A percentile compares a stretch with the other conserved stretches of the same genome.
These are phyloP conservation scores for Strix occidentalis DNA, from an alignment of 2,797 vertebrate genomes.

Conservation along the genomic window DNA sequence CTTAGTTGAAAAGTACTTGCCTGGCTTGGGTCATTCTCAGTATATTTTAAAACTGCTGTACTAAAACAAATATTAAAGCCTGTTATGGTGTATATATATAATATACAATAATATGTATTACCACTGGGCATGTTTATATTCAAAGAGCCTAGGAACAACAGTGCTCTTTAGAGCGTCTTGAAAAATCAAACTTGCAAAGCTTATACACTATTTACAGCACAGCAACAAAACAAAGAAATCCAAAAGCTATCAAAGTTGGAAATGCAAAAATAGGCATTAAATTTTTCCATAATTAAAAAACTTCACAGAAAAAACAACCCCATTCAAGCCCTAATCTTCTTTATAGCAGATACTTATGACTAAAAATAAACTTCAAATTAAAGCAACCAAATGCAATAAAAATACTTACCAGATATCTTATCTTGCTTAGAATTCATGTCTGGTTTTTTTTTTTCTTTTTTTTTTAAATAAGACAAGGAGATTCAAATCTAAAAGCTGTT, in stretches of 20 bases:
- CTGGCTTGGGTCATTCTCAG: background rate
- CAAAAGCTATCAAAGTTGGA: constrained; percentile 17
- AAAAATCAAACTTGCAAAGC: constrained; percentile 66
- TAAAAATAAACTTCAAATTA: background rate
- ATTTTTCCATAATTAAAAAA: constrained; percentile 9
- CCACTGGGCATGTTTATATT: background rate
- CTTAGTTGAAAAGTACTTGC: background rate
- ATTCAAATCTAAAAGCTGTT: constrained; percentile 33
- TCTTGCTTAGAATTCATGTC: constrained; percentile 8
- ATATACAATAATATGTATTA: background rate
- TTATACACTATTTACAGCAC: constrained; percentile 56
- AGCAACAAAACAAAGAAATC: constrained; percentile 60
- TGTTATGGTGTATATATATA: background rate
- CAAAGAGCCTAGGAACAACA: constrained; percentile 19
- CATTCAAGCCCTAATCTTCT: background rate
- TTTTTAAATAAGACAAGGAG: background rate
- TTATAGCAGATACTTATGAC: background rate
- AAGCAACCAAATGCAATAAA: background rate
- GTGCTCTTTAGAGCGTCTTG: constrained; percentile 42
- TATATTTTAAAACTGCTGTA: background rate
- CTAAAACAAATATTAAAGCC: background rate
- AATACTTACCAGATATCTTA: constrained; percentile 69
- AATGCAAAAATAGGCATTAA: background rate
- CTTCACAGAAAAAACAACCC: background rate
- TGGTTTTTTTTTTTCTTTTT: background rate